phyloP scores from a whole-genome alignment of 2,888 invertebrate species.

The Conus canariensis region DNA sequence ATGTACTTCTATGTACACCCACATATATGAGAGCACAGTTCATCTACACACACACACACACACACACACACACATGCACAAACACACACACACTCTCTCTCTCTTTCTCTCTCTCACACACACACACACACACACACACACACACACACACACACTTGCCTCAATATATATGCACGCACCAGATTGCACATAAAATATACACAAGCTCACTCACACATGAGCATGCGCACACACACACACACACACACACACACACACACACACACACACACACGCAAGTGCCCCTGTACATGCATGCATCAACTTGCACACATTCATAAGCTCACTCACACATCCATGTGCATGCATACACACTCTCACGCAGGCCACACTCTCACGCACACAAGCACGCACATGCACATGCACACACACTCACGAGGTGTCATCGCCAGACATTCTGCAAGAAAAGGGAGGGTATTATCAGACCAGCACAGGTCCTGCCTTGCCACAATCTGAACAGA shows the following conservation, averaged over 20 bases:
- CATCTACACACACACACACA: not conserved
- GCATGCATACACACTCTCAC: not conserved
- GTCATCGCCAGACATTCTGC: not conserved
- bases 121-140: not conserved
- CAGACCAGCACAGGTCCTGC: not conserved
- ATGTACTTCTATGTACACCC: not conserved
- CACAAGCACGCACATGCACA: not conserved
- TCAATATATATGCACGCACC: too few relatives aligned
- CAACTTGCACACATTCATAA: not conserved
- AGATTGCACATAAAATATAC: too few relatives aligned
- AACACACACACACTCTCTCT: not conserved
- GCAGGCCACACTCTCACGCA: not conserved
- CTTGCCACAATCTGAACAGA: not conserved
- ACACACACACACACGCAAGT: constrained; percentile 6
- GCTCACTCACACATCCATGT: not conserved
- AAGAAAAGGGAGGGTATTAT: not conserved
- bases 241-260: constrained; percentile 13
- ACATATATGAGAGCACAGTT: not conserved
- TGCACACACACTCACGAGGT: not conserved
- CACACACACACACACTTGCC: too few relatives aligned
- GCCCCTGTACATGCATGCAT: not conserved
- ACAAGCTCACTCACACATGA: too few relatives aligned
- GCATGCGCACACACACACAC: not conserved
- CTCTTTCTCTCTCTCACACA: not conserved
- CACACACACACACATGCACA: not conserved